Evolutionary conservation across 2,113 vertebrate genomes (phyloP).

Genomic region (Arizona elegans): DNA sequence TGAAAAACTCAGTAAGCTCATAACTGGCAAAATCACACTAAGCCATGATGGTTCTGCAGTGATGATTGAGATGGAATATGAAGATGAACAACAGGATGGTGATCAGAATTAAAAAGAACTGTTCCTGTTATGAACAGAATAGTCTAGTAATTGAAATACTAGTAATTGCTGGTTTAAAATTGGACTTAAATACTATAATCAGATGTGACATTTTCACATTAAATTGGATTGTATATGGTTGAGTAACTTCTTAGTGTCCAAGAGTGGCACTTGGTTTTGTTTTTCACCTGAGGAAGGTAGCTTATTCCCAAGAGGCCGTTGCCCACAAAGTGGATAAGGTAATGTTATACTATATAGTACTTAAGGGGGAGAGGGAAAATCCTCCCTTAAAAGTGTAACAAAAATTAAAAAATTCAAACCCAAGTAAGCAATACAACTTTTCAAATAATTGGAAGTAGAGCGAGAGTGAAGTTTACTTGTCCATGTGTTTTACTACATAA

Average conservation of each 20-base stretch:
- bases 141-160: not conserved
- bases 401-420: not conserved
- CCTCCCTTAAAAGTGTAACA: not conserved
- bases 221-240: not conserved
- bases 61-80: conserved; percentile 43
- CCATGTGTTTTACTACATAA: not conserved
- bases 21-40: conserved; percentile 70
- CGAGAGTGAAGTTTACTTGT: not conserved
- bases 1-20: conserved; percentile 63
- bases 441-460: not conserved
- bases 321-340: not conserved
- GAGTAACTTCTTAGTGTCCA: not conserved
- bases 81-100: conserved; percentile 33
- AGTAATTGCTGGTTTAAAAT: not conserved
- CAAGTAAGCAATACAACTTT: not conserved
- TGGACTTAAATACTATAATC: not conserved
- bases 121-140: not conserved
- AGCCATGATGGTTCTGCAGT: conserved; percentile 74
- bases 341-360: not conserved
- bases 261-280: not conserved
- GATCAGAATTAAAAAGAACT: not conserved
- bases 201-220: not conserved
- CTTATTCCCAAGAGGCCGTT: not conserved
- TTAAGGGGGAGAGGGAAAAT: not conserved
- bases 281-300: not conserved